phyloP scores from a whole-genome alignment of 2,113 vertebrate genomes.

The Equus przewalskii region DNA sequence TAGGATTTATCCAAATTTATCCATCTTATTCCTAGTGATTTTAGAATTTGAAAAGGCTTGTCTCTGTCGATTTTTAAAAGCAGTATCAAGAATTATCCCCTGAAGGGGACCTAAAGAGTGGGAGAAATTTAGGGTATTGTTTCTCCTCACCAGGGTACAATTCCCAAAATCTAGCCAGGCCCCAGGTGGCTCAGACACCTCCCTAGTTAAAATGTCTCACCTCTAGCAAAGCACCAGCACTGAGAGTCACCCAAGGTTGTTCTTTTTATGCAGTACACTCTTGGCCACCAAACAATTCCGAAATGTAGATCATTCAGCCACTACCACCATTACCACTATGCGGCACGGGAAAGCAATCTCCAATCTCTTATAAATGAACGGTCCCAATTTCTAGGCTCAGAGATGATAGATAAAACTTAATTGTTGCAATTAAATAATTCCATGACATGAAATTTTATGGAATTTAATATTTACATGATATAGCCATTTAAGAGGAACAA shows the following conservation, averaged over 20 bases:
- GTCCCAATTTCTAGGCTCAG: background rate
- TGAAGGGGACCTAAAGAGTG: background rate
- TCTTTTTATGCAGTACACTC: background rate
- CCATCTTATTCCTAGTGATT: slow-evolving; percentile 28
- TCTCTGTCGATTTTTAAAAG: slow-evolving; percentile 49
- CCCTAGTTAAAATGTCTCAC: background rate
- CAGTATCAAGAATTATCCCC: slow-evolving; percentile 7
- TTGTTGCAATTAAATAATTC: slow-evolving; percentile 3
- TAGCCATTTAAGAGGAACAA: background rate
- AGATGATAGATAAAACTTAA: background rate
- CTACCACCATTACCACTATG: background rate
- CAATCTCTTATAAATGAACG: slow-evolving; percentile 32
- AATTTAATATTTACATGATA: slow-evolving; percentile 26
- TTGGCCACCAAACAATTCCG: slow-evolving; percentile 1
- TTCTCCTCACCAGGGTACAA: background rate
- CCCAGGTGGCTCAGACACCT: background rate
- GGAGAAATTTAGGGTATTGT: background rate
- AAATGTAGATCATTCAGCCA: background rate
- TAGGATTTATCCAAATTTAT: background rate
- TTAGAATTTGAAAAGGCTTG: slow-evolving; percentile 34
- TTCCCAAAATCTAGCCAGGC: background rate
- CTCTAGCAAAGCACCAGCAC: background rate
- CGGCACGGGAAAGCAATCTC: background rate
- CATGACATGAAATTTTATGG: slow-evolving; percentile 30
- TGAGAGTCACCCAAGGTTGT: background rate